Evolutionary conservation across 2,888 invertebrate species (phyloP), one percentile per base, ranked within the genome.

Genomic region (Drosophila pullipes): DNA sequence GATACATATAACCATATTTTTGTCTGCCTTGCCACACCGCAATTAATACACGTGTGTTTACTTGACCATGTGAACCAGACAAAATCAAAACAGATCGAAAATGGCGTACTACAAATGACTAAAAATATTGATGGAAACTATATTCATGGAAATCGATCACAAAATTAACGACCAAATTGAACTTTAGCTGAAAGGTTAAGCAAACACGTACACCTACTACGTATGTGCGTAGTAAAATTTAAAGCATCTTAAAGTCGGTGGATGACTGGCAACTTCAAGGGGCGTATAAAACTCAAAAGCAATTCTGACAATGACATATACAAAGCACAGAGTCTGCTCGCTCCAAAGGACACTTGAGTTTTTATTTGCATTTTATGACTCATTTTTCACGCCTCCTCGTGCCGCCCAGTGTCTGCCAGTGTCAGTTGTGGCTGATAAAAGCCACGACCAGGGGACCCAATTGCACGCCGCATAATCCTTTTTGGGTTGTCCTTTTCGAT

Each of bases 281-380:
- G 41, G 37, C 54, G 50, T 41, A 85, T 83, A 63, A 82, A 66
- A 59, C 59, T 68, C 50, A 72, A 71, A 65, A 47, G 59, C 71
- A 61, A 71, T 52, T 57, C 71, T 74, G 80, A 81, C 81, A 78
- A 68, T 81, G 81, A 81, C 81, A 76, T 49, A 65, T 68, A 78
- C 55, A 49, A 63, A 41, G 55, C 59, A 33, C 39, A n/a, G 33
- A 25, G 50, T 47, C 78, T 49, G 67, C 25, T 59, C 25, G 61
- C 37, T 31, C 18, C 65, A 61, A 74, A 85, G 89, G 84, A 88
- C 83, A 82, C 91, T 87, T 77, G 76, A 87, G 74, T 81, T 89
- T 84, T 87, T 87, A 87, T 87, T 87, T 87, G 91, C 91, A 91
- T 87, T 87, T 87, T 87, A 87, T 87, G 88, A 87, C 85, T 87